Base-by-base conservation (phyloP, 2,888 invertebrate species). In the Automeris io region DNA sequence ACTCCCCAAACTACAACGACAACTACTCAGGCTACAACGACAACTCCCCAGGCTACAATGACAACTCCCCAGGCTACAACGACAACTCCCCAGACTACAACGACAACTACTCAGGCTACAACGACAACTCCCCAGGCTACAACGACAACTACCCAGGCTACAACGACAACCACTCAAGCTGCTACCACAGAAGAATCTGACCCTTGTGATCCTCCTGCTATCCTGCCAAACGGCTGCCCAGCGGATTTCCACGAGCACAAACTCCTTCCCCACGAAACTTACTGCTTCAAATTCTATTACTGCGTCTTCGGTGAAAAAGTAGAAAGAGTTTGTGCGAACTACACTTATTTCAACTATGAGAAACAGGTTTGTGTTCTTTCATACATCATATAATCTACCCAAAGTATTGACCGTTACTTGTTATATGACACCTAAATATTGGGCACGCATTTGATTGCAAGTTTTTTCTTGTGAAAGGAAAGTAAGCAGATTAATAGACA, bases 251-350 rank as follows among this genome's bases (percentile, higher is more conserved):
- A 45, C 7, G 40, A 61, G 1, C 54, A 68, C 11, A 38, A 54
- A 2, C 57, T 73, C 0, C 32, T 77, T 1, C 71, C 76, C 0
- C 70, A 74, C 6, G 69, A 64, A 12, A 49, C 49, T 0, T 46
- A 67, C 2, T 78, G 77, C 42, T 35, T 43, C 5, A 59, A 51
- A 25, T 77, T 61, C 54, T 77, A 74, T 47, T 51, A 67, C 32
- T 79, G 79, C 35, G 52, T 57, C 0, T 41, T 47, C 6, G 78
- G 76, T 3, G 42, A 61, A 1, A 49, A 50, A 13, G 51, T 64
- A 0, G 57, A 57, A 25, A 49, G 47, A 4, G 22, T 40, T 0
- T 78, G 78, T 22, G 49, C 54, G 0, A 33, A 50, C 0, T 70
- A 64, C 0, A 47, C 56, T 0, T 55, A 66, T 33, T 77, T 78